Base-by-base conservation (phyloP, 2,113 vertebrate species). In the Acanthisitta chloris region DNA sequence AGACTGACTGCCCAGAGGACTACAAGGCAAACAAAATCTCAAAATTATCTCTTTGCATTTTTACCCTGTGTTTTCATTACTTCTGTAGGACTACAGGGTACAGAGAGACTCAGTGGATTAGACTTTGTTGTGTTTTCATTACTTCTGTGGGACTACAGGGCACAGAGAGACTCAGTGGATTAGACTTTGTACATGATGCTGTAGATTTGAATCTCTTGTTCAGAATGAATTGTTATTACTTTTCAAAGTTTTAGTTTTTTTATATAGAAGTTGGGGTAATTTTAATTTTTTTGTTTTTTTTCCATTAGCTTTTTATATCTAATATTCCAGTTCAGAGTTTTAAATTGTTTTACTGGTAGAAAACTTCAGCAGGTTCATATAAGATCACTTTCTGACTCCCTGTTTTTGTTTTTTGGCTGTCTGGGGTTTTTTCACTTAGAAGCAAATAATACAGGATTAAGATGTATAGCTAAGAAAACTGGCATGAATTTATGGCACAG, bases 11-110 rank as follows among this genome's bases (percentile, higher is more conserved):
- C 55, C 45, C 69, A 86, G 72, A 91, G 28, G 46, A 46, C 55
- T 92, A 78, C 25, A 88, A 73, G 69, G 31, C 34, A 95, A 96
- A 74, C 17, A 94, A 71, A 94, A 83, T 64, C 69, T 38, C 67
- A 65, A 92, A 69, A 87, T 94, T 52, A 65, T 76, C 17, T 95
- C 57, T 88, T 59, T 78, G 43, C 43, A 57, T 76, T 87, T 94
- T 87, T 89, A 91, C 31, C 40, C 20, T 49, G 34, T 73, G 66
- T 86, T 92, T 93, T 94, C 77, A 64, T 79, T 84, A 64, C 31
- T 66, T 88, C 40, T 40, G 20, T n/a, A 84, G 36, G 14, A 86
- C 92, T 57, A 78, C 34, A 67, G 55, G 43, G 61, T 59, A 86
- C 40, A 51, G 59, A 86, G 33, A 86, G 4, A 54, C 28, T 77